These are phyloP conservation scores for Geococcyx californianus DNA, from an alignment of 2,113 vertebrate species.

Conservation along the genomic window DNA sequence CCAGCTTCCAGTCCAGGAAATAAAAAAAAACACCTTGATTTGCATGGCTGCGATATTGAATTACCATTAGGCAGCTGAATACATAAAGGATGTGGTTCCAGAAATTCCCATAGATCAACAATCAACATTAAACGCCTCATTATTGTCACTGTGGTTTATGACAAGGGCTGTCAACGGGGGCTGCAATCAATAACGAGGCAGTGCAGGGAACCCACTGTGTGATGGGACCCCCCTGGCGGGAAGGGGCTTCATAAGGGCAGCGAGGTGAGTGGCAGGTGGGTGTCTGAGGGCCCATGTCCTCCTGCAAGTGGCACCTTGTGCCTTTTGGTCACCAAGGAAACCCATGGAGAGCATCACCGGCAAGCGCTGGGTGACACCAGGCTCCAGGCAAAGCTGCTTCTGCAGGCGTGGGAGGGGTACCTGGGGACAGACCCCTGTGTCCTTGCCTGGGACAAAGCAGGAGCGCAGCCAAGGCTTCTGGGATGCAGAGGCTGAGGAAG, in stretches of 20 bases:
- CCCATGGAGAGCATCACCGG: accelerated
- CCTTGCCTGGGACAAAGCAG: background rate
- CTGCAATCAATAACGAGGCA: background rate
- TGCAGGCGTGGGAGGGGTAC: background rate
- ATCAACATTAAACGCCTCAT: conserved; percentile 41
- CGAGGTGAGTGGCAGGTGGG: accelerated
- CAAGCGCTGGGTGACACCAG: background rate
- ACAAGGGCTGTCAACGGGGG: background rate
- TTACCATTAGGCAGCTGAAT: conserved; percentile 1
- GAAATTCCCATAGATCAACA: conserved; percentile 42
- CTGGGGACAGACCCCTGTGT: accelerated
- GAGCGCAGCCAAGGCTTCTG: background rate
- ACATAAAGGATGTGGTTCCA: conserved; percentile 39
- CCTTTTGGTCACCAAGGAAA: background rate
- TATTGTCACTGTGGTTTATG: conserved; percentile 10
- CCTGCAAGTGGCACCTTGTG: background rate
- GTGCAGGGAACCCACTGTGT: background rate
- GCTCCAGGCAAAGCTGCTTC: background rate
- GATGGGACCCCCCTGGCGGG: accelerated
- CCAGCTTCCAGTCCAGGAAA: background rate
- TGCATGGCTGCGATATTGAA: background rate
- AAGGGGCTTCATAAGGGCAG: background rate
- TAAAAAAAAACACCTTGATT: background rate
- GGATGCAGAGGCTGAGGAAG: background rate
- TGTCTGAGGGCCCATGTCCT: background rate